Conservation (phyloP, 2,797 vertebrate genomes). For the Nyctalus aviator region DNA sequence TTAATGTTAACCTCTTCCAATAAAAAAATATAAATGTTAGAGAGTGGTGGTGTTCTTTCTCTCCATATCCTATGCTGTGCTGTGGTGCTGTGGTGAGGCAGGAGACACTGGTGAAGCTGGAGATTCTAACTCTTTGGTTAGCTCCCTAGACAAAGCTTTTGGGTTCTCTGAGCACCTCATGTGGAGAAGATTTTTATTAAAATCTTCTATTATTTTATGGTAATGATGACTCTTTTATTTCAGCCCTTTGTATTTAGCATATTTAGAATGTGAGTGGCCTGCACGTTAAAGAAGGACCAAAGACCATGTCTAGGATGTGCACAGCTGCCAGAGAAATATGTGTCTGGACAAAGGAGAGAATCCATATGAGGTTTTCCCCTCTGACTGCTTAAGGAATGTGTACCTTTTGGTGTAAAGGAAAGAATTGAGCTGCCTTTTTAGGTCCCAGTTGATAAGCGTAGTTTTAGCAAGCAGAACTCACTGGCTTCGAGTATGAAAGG, state of each 20-base stretch:
- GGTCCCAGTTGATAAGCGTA: background rate
- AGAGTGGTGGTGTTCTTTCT: background rate
- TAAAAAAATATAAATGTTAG: slow-evolving; percentile 14
- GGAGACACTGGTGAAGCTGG: background rate
- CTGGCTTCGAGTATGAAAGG: background rate
- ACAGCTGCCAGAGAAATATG: background rate
- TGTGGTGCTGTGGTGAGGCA: background rate
- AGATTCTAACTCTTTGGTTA: background rate
- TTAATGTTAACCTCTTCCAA: slow-evolving; percentile 34
- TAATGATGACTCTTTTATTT: too few relatives aligned
- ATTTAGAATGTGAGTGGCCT: too few relatives aligned
- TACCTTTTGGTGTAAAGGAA: slow-evolving; percentile 26
- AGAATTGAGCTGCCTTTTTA: background rate
- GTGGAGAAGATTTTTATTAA: too few relatives aligned
- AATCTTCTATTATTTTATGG: too few relatives aligned
- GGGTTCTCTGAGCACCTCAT: too few relatives aligned
- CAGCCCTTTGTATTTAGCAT: too few relatives aligned
- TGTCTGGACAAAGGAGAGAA: background rate
- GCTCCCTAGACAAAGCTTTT: background rate
- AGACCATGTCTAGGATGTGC: background rate
- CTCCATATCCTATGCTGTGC: background rate
- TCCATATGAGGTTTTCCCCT: background rate
- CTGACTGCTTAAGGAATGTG: background rate
- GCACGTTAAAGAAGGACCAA: background rate
- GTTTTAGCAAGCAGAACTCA: background rate